Evolutionary conservation across 2,113 vertebrate genomes (phyloP), one percentile per base, ranked within the genome.

Genomic region (Ciconia maguari): DNA sequence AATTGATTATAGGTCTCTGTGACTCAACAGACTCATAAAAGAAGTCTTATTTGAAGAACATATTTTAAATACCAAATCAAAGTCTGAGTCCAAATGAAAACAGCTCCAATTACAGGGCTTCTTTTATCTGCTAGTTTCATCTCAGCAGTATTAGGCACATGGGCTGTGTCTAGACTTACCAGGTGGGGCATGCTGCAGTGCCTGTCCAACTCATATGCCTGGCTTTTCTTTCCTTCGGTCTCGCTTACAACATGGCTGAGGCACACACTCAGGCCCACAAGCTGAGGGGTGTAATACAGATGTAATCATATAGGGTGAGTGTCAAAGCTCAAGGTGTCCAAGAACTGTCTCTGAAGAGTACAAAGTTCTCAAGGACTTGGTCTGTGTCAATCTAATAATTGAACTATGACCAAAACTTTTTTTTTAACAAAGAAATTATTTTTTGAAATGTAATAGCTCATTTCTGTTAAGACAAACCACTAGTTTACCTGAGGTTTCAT

Each of bases 111-210:
- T 95, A 93, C 81, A 95, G 58, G 70, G 77, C 49, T 94, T 29
- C 16, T 89, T 95, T 93, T 95, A 97, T 95, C 94, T 94, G 49
- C 54, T 61, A 30, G 44, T 58, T 95, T 80, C 84, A 91, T 96
- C 81, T 94, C 14, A 68, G 86, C 38, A 38, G 29, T 64, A 5
- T 44, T 51, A 75, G 85, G 70, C 74, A 60, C 80, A 74, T 15
- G 27, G 82, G 61, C 89, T 71, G 22, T 65, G 93, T 95, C 96
- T 95, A 87, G 87, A 97, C 93, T 93, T 57, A 60, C 36, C 70
- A 88, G 94, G 87, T 90, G 90, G 49, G 61, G 93, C 87, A 54
- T 6, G 46, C 81, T 0, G 0, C 74, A 46, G 34, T 91, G 81
- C 78, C 81, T 94, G 81, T 58, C 57, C 95, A 78, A 94, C 87